Evolutionary conservation across 2,113 vertebrate genomes (phyloP).

Genomic region (Aramus guarauna): DNA sequence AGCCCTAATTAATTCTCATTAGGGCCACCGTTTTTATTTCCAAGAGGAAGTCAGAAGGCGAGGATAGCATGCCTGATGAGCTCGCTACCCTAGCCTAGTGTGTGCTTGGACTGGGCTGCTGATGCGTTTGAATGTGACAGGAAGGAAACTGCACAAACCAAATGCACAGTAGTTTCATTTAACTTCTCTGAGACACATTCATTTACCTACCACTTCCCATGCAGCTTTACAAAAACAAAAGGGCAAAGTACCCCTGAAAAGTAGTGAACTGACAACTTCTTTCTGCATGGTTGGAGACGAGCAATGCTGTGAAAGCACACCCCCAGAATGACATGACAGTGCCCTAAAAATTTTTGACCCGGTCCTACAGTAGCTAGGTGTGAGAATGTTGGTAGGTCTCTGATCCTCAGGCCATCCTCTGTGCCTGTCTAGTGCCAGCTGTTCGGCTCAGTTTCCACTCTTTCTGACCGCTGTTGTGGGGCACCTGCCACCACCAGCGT

Average conservation of each 20-base stretch:
- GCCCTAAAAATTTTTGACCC: not conserved
- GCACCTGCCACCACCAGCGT: not conserved
- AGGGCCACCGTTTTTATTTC: constrained; percentile 51
- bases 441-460: not conserved
- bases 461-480: not conserved
- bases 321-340: not conserved
- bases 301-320: not conserved
- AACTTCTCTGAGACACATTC: constrained; percentile 46
- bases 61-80: constrained; percentile 58
- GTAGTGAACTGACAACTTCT: not conserved
- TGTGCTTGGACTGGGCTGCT: constrained; percentile 37
- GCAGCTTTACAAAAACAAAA: constrained; percentile 21
- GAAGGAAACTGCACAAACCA: constrained; percentile 60
- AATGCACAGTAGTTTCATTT: constrained; percentile 40
- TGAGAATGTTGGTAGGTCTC: not conserved
- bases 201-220: constrained; percentile 48
- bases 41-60: constrained; percentile 55
- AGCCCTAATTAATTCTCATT: constrained; percentile 61
- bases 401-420: not conserved
- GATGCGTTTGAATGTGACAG: constrained; percentile 54
- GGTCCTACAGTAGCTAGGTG: not conserved
- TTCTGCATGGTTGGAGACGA: not conserved
- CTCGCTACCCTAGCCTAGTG: constrained; percentile 38
- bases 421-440: not conserved
- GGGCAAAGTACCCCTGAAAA: not conserved